A percentile compares a stretch with the other conserved stretches of the same genome.
These are phyloP conservation scores for Coracopsis vasa DNA, from an alignment of 2,113 vertebrate species.

Conservation along the genomic window DNA sequence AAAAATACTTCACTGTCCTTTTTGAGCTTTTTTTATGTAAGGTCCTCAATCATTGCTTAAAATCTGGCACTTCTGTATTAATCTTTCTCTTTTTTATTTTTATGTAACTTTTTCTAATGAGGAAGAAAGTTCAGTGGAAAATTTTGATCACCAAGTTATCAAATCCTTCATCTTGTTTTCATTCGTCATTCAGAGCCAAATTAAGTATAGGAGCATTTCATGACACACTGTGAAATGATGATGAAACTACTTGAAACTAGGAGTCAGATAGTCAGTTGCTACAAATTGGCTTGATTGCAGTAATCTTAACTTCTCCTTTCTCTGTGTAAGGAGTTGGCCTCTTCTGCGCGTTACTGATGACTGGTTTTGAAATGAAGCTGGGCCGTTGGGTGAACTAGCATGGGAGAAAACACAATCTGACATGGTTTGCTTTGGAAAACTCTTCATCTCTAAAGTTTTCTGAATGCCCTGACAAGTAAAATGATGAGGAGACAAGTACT, in stretches of 20 bases:
- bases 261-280: not conserved
- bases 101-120: not conserved
- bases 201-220: not conserved
- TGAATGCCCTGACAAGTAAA: not conserved
- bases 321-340: not conserved
- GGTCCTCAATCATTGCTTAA: not conserved
- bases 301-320: not conserved
- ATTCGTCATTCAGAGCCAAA: not conserved
- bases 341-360: not conserved
- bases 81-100: not conserved
- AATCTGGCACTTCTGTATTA: not conserved
- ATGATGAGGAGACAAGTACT: not conserved
- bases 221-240: not conserved
- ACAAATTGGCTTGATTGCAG: not conserved
- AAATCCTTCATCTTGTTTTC: not conserved
- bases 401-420: not conserved
- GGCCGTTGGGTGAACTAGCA: not conserved
- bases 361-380: not conserved
- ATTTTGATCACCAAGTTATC: not conserved
- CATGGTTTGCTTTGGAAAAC: not conserved
- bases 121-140: not conserved
- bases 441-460: not conserved
- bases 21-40: conserved; percentile 1
- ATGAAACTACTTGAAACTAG: not conserved
- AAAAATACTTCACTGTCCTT: conserved; percentile 29